Percentiles rank a stretch among this genome's conserved stretches.
Conservation (phyloP, 2,113 vertebrate genomes). For the Gnathochromis pfefferi region DNA sequence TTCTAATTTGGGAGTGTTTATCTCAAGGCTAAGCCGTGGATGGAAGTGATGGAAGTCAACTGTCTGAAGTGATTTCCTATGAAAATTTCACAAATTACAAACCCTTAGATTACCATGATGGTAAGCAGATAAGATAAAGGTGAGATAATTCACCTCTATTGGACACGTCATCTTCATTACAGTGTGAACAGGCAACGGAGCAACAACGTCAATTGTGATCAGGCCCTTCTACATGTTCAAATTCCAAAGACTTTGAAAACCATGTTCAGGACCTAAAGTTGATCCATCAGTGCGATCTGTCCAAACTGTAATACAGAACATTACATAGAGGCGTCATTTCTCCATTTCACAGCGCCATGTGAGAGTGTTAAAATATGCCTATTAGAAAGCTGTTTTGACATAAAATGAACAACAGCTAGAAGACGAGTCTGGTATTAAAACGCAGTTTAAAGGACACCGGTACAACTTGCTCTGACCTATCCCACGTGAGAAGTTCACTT, state of each 20-base stretch:
- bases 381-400: neutral
- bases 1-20: neutral
- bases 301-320: neutral
- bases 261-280: neutral
- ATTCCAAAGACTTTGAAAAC: neutral
- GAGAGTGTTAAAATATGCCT: neutral
- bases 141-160: neutral
- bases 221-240: neutral
- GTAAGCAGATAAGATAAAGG: neutral
- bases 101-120: neutral
- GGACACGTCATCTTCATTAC: neutral
- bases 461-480: neutral
- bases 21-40: neutral
- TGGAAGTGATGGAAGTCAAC: neutral
- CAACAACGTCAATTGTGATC: neutral
- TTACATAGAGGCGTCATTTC: neutral
- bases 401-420: neutral
- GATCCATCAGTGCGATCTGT: neutral
- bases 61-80: neutral
- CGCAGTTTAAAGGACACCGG: neutral
- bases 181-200: accelerated
- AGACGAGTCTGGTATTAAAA: neutral
- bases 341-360: neutral
- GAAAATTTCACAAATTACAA: neutral
- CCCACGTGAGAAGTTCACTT: neutral